These are phyloP conservation scores for Oryzias javanicus DNA, from an alignment of 2,113 vertebrate species.

Conservation along the genomic window DNA sequence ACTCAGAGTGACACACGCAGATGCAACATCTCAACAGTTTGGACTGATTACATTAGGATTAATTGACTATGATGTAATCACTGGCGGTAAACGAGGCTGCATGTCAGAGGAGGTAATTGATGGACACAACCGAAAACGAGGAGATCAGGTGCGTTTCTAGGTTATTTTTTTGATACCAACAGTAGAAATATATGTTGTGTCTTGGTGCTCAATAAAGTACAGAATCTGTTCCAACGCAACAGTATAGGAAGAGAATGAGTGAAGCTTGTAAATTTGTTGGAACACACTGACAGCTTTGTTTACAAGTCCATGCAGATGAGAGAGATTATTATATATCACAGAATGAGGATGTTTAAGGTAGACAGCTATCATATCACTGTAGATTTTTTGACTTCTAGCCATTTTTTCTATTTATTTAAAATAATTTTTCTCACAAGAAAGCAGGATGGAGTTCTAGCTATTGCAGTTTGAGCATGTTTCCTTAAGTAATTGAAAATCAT, in stretches of 20 bases:
- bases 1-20: constrained; percentile 8
- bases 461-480: too few species aligned
- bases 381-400: constrained; percentile 53
- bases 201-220: too few species aligned
- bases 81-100: constrained; percentile 76
- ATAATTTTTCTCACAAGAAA: too few species aligned
- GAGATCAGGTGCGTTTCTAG: constrained; percentile 1
- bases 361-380: constrained; percentile 48
- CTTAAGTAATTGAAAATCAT: too few species aligned
- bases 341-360: constrained; percentile 71
- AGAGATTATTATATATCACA: constrained; percentile 82
- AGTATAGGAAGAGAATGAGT: constrained; percentile 76
- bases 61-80: constrained; percentile 85
- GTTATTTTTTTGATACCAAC: too few species aligned
- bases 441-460: too few species aligned
- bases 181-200: too few species aligned
- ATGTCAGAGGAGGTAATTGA: constrained; percentile 71
- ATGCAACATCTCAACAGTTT: constrained; percentile 54
- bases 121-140: constrained; percentile 45
- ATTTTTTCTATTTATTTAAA: constrained; percentile 22
- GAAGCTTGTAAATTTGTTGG: constrained; percentile 82
- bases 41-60: constrained; percentile 80
- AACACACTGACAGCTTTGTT: constrained; percentile 84
- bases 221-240: constrained; percentile 31
- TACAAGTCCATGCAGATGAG: constrained; percentile 84